Conservation (phyloP, 2,797 vertebrate genomes). For the Acomys russatus region DNA sequence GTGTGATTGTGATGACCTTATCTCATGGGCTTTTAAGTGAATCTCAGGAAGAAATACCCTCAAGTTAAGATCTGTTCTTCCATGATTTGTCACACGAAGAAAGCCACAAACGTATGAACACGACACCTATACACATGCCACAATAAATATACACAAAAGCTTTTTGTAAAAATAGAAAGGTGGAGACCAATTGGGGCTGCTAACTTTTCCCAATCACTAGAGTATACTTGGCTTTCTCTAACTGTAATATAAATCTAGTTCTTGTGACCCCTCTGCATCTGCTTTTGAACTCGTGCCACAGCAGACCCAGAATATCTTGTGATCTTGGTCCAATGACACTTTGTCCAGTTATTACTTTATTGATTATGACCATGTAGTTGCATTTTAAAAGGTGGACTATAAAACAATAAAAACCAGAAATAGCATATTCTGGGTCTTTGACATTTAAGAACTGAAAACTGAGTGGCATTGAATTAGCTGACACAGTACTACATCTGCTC, state of each 20-base stretch:
- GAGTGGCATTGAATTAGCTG: not conserved
- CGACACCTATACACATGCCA: not conserved
- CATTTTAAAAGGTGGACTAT: slow-evolving; percentile 1
- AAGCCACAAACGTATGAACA: not conserved
- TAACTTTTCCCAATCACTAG: not conserved
- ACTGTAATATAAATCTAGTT: not conserved
- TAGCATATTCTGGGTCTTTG: not conserved
- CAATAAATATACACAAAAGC: not conserved
- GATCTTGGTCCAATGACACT: not conserved
- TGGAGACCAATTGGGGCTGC: not conserved
- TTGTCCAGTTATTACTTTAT: not conserved
- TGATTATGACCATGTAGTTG: not conserved
- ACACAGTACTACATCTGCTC: not conserved
- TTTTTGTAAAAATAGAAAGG: not conserved
- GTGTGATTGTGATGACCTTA: not conserved
- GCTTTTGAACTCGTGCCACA: not conserved
- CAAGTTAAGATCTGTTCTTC: not conserved
- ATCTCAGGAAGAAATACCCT: not conserved
- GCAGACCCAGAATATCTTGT: not conserved
- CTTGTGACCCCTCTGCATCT: not conserved
- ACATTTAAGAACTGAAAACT: not conserved
- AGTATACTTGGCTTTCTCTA: not conserved
- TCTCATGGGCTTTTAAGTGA: not conserved
- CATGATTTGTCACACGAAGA: not conserved
- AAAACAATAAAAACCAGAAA: not conserved